These are phyloP conservation scores for Akabosia matsudoensis DNA, from an alignment of 1,140 invertebrate species.

Conservation along the genomic window DNA sequence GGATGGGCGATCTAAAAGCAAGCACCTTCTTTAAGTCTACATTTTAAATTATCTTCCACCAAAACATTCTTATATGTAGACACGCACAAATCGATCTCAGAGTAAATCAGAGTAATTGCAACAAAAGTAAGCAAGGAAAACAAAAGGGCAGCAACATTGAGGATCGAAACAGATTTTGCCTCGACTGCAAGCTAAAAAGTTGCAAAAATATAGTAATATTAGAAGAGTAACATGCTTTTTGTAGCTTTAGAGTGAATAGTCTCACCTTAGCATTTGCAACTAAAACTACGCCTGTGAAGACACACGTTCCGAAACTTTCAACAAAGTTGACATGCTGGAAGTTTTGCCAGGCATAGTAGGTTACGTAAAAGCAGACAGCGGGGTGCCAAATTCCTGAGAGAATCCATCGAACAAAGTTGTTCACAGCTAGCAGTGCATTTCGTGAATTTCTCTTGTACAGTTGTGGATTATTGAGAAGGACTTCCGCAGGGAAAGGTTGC, in stretches of 20 bases:
- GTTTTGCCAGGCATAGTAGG: constrained; percentile 52
- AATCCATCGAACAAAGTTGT: constrained; percentile 64
- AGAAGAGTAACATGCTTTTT: too few relatives aligned
- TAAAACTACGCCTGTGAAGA: constrained; percentile 55
- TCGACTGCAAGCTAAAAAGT: constrained; percentile 59
- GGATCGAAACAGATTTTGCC: constrained; percentile 62
- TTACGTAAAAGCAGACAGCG: constrained; percentile 56
- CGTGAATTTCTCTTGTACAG: constrained; percentile 66
- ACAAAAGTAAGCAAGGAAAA: constrained; percentile 62
- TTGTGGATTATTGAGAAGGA: constrained; percentile 62
- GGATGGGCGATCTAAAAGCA: too few relatives aligned
- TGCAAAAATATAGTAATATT: not conserved
- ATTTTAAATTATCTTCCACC: too few relatives aligned
- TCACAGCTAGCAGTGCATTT: constrained; percentile 64
- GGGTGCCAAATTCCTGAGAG: constrained; percentile 60
- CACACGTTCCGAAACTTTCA: constrained; percentile 54
- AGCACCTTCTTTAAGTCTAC: too few relatives aligned
- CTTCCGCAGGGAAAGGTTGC: constrained; percentile 61
- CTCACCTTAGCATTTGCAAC: constrained; percentile 58
- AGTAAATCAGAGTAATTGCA: constrained; percentile 59
- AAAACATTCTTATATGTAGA: too few relatives aligned
- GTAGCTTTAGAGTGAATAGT: too few relatives aligned
- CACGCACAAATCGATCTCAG: constrained; percentile 60
- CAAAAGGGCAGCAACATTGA: constrained; percentile 59
- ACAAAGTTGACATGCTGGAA: constrained; percentile 52